A percentile compares a stretch with the other conserved stretches of the same genome.
phyloP scores from a whole-genome alignment of 2,113 vertebrate genomes.

The Mesitornis unicolor region DNA sequence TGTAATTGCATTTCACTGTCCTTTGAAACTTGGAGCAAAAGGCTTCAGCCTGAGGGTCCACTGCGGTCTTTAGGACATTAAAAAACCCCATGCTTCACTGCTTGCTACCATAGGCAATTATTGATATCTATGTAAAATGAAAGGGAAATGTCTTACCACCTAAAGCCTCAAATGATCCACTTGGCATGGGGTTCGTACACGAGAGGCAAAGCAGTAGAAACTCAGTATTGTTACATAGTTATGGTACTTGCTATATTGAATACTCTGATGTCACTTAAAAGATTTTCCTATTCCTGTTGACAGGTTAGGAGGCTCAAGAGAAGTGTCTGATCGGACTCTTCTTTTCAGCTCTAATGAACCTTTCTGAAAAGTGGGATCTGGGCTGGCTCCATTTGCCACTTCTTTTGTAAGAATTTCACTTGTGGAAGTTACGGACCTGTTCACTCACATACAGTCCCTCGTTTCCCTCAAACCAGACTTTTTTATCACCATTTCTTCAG shows the following conservation, averaged over 20 bases:
- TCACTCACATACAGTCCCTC: neutral
- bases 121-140: neutral
- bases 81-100: neutral
- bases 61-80: constrained; percentile 49
- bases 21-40: constrained; percentile 47
- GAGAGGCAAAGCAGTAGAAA: neutral
- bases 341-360: neutral
- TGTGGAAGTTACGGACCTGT: neutral
- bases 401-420: neutral
- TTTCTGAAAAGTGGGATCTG: neutral
- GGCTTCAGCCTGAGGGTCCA: neutral
- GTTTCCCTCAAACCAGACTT: fast-evolving
- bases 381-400: neutral
- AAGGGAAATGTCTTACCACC: neutral
- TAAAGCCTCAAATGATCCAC: neutral
- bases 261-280: neutral
- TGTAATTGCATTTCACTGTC: constrained; percentile 39
- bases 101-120: neutral
- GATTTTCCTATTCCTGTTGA: neutral
- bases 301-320: neutral
- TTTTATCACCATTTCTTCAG: neutral
- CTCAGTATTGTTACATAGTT: neutral
- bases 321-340: neutral
- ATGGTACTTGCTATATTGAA: neutral
- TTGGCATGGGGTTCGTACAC: neutral